A percentile compares a stretch with the other conserved stretches of the same genome.
Evolutionary conservation across 2,113 vertebrate species (phyloP).

Genomic region (Pteruthius melanotis): DNA sequence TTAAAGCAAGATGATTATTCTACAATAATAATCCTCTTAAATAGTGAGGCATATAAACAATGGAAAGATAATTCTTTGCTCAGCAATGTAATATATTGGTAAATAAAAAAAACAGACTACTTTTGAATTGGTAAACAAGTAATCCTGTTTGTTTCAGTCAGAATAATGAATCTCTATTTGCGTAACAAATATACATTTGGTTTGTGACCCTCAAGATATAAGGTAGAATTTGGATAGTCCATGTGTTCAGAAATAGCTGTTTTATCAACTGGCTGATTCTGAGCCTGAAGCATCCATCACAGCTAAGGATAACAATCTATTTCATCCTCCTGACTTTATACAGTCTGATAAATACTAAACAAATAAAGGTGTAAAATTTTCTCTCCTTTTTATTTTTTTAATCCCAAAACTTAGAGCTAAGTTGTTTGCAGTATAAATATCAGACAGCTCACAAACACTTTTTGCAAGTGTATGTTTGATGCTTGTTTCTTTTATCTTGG

Average conservation of each 20-base stretch:
- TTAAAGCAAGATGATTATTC: slow-evolving; percentile 57
- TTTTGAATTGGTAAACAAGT: slow-evolving; percentile 56
- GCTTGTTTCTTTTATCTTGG: not conserved
- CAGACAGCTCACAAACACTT: not conserved
- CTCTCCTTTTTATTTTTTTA: not conserved
- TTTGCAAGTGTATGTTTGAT: not conserved
- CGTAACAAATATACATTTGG: slow-evolving; percentile 10
- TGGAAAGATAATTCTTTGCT: slow-evolving; percentile 32
- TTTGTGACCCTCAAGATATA: slow-evolving; percentile 22
- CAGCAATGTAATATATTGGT: slow-evolving; percentile 12
- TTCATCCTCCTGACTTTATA: not conserved
- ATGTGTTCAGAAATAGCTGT: not conserved
- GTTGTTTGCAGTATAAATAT: not conserved
- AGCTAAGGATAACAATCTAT: slow-evolving; percentile 2
- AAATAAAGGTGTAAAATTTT: not conserved
- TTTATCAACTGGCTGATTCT: slow-evolving; percentile 2
- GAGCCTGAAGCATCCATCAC: not conserved
- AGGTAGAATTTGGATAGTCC: not conserved
- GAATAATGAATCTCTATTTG: slow-evolving; percentile 40
- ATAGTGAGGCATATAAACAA: slow-evolving; percentile 22
- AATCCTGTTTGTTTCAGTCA: slow-evolving; percentile 35
- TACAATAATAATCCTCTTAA: slow-evolving; percentile 58
- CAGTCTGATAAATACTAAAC: slow-evolving; percentile 4
- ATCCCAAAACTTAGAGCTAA: not conserved
- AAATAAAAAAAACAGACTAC: slow-evolving; percentile 40